A percentile compares a stretch with the other conserved stretches of the same genome.
Evolutionary conservation across 2,797 vertebrate species (phyloP).

Genomic region (Naso thynnoides): DNA sequence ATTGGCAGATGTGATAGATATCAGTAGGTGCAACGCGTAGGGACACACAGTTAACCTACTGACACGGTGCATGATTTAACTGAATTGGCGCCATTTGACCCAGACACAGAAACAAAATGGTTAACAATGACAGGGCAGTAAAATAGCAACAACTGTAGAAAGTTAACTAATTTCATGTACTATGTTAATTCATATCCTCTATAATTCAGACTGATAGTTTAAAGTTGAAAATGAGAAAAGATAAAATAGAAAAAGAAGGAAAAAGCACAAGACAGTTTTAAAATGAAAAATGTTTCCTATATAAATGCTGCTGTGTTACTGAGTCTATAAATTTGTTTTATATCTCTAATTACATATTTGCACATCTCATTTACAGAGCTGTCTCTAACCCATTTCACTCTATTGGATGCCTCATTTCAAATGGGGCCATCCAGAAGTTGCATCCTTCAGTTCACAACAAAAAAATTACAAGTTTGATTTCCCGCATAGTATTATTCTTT

Average conservation of each 20-base stretch:
- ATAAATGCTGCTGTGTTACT: neutral
- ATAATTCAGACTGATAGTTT: neutral
- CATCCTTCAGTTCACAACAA: neutral
- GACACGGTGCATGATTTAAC: constrained; percentile 55
- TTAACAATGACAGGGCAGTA: constrained; percentile 3
- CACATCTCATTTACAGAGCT: constrained; percentile 5
- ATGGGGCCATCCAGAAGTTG: neutral
- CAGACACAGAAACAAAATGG: constrained; percentile 20
- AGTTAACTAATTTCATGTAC: neutral
- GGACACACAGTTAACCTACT: constrained; percentile 72
- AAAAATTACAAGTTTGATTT: neutral
- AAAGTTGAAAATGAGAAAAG: neutral
- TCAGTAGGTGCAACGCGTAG: constrained; percentile 48
- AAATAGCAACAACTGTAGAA: neutral
- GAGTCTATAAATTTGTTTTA: neutral
- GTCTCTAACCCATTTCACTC: constrained; percentile 24
- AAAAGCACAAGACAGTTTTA: neutral
- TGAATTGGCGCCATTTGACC: constrained; percentile 68
- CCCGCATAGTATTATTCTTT: neutral
- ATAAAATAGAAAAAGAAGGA: neutral
- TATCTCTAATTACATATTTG: neutral
- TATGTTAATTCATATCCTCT: neutral
- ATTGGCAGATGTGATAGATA: constrained; percentile 73
- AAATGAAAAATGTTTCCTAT: neutral
- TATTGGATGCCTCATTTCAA: neutral